These are phyloP conservation scores for Leuctra nigra DNA, from an alignment of 2,888 invertebrate genomes.

Conservation along the genomic window DNA sequence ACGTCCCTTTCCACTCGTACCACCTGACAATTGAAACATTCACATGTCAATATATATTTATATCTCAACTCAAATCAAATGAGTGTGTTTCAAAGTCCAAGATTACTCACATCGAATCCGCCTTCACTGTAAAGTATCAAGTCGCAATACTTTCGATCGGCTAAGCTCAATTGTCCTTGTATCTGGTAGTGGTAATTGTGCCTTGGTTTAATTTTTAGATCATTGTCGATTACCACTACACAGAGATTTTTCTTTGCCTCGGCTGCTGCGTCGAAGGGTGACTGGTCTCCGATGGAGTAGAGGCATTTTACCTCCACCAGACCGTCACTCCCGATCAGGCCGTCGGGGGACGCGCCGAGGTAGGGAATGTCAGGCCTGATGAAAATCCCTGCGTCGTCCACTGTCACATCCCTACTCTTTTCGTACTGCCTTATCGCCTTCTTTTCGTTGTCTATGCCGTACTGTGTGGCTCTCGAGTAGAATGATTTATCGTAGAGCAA, in stretches of 20 bases:
- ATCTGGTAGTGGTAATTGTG: conserved; percentile 3
- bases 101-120: not conserved
- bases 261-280: too few relatives aligned
- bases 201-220: not conserved
- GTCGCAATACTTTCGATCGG: not conserved
- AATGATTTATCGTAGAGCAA: not conserved
- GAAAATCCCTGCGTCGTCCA: not conserved
- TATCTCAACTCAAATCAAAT: too few relatives aligned
- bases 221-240: too few relatives aligned
- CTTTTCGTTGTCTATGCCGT: not conserved
- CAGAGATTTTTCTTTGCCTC: too few relatives aligned
- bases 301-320: too few relatives aligned
- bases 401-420: not conserved
- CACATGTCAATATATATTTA: too few relatives aligned
- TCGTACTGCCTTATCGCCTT: not conserved
- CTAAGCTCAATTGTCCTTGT: not conserved
- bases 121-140: conserved; percentile 1
- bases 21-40: not conserved
- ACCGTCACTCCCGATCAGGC: too few relatives aligned
- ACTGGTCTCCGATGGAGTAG: too few relatives aligned
- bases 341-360: conserved; percentile 6
- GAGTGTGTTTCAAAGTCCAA: too few relatives aligned
- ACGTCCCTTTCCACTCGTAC: not conserved
- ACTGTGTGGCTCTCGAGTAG: not conserved
- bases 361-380: not conserved